Evolutionary conservation across 2,888 invertebrate species (phyloP).

Genomic region (Drosophila sordidula): DNA sequence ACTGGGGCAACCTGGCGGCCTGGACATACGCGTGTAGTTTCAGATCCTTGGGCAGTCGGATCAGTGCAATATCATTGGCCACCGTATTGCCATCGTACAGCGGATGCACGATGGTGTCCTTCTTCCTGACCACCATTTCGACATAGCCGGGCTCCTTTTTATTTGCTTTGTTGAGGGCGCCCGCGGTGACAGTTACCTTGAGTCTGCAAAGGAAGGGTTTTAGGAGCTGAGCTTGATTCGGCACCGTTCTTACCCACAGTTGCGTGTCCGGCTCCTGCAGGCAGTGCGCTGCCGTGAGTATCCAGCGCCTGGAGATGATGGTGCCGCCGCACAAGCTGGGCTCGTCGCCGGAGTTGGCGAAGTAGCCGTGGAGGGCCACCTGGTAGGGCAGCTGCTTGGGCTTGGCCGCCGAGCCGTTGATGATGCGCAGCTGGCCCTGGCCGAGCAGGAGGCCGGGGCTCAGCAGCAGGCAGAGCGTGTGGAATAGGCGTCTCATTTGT

Average conservation of each 20-base stretch:
- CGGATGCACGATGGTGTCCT: constrained; percentile 37
- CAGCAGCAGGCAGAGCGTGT: constrained; percentile 25
- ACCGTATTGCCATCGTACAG: constrained; percentile 23
- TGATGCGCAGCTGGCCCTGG: constrained; percentile 42
- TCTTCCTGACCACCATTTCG: constrained; percentile 9
- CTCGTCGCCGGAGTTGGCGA: constrained; percentile 2
- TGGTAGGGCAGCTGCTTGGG: constrained; percentile 52
- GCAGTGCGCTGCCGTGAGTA: constrained; percentile 67
- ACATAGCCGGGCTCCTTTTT: neutral
- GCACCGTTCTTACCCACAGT: constrained; percentile 27
- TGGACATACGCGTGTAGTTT: constrained; percentile 8
- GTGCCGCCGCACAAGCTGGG: constrained; percentile 53
- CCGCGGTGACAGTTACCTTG: constrained; percentile 33
- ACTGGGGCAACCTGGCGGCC: constrained; percentile 43
- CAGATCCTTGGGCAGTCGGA: constrained; percentile 35
- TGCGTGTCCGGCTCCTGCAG: constrained; percentile 18
- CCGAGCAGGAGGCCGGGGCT: constrained; percentile 8
- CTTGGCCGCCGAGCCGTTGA: constrained; percentile 45
- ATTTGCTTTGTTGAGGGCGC: constrained; percentile 13
- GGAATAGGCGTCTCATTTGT: constrained; percentile 36
- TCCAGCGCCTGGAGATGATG: constrained; percentile 52
- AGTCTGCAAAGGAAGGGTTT: constrained; percentile 21
- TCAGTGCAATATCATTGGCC: constrained; percentile 52
- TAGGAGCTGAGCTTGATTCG: too few relatives aligned
- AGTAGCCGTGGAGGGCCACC: constrained; percentile 41